These are phyloP conservation scores for Centropyge bicolor DNA, from an alignment of 2,797 vertebrate genomes.

Conservation along the genomic window DNA sequence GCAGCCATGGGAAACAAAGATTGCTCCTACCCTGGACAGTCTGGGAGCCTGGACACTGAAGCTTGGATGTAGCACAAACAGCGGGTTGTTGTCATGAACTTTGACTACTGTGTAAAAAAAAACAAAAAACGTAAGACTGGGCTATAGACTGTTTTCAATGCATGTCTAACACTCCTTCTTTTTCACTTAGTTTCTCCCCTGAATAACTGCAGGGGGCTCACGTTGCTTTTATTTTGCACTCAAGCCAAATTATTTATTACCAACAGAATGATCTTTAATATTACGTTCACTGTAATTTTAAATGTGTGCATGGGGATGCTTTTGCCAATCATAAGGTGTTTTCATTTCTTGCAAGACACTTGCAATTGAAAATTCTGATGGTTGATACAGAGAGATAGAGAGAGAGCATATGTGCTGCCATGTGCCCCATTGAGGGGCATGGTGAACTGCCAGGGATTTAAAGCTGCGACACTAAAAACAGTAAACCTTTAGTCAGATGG, in stretches of 20 bases:
- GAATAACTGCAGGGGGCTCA: constrained; percentile 42
- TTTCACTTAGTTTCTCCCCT: constrained; percentile 56
- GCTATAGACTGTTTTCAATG: constrained; percentile 71
- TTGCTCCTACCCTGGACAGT: constrained; percentile 78
- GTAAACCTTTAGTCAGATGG: constrained; percentile 48
- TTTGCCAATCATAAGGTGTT: constrained; percentile 64
- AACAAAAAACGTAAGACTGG: constrained; percentile 40
- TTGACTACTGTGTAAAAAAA: constrained; percentile 77
- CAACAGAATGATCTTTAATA: constrained; percentile 79
- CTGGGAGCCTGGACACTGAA: constrained; percentile 83
- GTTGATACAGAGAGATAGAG: constrained; percentile 57
- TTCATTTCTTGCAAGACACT: constrained; percentile 36
- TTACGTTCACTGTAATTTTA: constrained; percentile 62
- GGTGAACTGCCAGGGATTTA: constrained; percentile 72
- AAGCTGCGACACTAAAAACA: constrained; percentile 50
- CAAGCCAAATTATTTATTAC: constrained; percentile 86
- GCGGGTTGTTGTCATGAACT: constrained; percentile 49
- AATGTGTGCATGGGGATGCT: constrained; percentile 67
- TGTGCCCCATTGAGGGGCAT: constrained; percentile 64
- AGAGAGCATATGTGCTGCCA: constrained; percentile 70
- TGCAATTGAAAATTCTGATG: constrained; percentile 43
- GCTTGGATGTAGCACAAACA: constrained; percentile 85
- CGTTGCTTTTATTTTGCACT: constrained; percentile 82
- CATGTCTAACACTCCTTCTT: constrained; percentile 70
- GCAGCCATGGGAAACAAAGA: constrained; percentile 79